Evolutionary conservation across 2,797 vertebrate species (phyloP), one percentile per base, ranked within the genome.

Genomic region (Zenarchopterus dispar): DNA sequence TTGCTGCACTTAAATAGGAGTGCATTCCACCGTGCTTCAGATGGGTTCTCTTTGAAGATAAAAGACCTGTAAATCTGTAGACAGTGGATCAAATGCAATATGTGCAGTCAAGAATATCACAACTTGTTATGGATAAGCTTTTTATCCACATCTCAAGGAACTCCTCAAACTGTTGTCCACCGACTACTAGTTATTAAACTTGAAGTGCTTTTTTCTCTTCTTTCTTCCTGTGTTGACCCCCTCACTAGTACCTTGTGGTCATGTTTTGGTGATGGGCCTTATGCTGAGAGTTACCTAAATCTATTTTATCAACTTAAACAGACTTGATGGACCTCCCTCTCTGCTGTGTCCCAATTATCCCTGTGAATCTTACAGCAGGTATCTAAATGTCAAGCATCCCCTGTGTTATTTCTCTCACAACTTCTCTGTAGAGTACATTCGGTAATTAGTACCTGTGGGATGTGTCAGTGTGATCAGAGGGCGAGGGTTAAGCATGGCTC

Each of bases 401-500:
- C 85, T 75, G 66, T 86, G 87, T 86, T 87, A 81, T 85, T 87
- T 85, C 77, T 77, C 77, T 73, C 66, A 56, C 73, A 77, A 77
- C 75, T 85, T 78, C 80, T 84, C 74, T 16, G 58, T 67, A 55
- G 66, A 76, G 80, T 63, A 76, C 69, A 88, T 88, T 85, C 72
- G 4, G 89, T 93, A 93, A 93, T 94, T 93, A 93, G 91, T 87
- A 93, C 93, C 92, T 90, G 85, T 88, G 90, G 92, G 92, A 93
- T 81, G 72, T 86, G 76, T 82, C 86, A 80, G 81, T 60, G 84
- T 92, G 88, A 92, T 91, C 87, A 86, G 84, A 84, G 81, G 85
- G 82, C 10, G 64, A 79, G 81, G 77, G 90, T 75, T 91, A 88
- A 88, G 88, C 81, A 70, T 51, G 67, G 78, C 80, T 84, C 81